These are phyloP conservation scores for Anoplophora glabripennis DNA, from an alignment of 1,140 invertebrate species.

Conservation along the genomic window DNA sequence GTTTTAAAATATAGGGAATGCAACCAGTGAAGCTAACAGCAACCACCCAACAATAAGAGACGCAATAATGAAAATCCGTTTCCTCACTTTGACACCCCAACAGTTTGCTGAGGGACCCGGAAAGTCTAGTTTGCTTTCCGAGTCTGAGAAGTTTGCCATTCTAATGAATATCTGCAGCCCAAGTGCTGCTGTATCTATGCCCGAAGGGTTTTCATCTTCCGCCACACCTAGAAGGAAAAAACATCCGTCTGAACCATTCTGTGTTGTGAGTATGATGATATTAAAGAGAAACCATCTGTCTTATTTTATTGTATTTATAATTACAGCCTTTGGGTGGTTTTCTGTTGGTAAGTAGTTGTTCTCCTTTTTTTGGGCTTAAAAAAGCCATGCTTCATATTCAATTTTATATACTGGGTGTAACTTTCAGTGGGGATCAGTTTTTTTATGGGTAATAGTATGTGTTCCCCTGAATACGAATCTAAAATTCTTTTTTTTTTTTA, in stretches of 20 bases:
- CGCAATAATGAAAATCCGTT: slow-evolving; percentile 67
- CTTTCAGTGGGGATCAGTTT: no score
- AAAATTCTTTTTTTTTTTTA: no score
- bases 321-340: no score
- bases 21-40: slow-evolving; percentile 27
- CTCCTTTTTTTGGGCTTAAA: no score
- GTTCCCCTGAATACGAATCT: no score
- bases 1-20: slow-evolving; percentile 18
- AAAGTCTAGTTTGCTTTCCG: slow-evolving; percentile 64
- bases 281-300: no score
- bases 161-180: slow-evolving; percentile 76
- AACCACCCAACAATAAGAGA: slow-evolving; percentile 41
- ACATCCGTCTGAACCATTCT: slow-evolving; percentile 1
- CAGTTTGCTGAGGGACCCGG: slow-evolving; percentile 79
- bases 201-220: slow-evolving; percentile 62
- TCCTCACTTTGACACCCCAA: slow-evolving; percentile 71
- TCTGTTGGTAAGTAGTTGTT: no score
- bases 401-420: no score
- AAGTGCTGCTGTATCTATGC: slow-evolving; percentile 62
- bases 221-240: slow-evolving; percentile 22
- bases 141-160: slow-evolving; percentile 75
- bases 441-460: no score
- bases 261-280: not conserved
- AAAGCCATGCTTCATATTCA: no score
- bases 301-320: no score